Percentiles rank a stretch among this genome's conserved stretches.
These are phyloP conservation scores for Orbicella faveolata DNA, from an alignment of 64 coral and sea anemone genomes.

Conservation along the genomic window DNA sequence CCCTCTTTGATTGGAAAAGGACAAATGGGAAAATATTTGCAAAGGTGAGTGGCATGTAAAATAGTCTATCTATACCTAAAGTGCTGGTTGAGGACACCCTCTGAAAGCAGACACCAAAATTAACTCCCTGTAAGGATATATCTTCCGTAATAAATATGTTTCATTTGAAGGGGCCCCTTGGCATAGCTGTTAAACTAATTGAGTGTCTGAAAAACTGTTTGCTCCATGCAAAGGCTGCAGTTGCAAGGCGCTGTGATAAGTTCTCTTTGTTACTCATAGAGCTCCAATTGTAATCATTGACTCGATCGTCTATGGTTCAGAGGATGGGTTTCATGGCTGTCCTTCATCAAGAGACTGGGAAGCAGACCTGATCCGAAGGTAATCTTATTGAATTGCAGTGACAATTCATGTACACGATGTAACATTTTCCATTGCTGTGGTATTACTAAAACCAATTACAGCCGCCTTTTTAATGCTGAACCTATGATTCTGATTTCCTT, in stretches of 20 bases:
- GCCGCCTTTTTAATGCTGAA: neutral
- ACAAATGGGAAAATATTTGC: neutral
- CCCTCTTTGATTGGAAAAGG: neutral
- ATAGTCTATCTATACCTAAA: neutral
- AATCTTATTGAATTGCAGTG: neutral
- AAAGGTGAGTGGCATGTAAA: neutral
- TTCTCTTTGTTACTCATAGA: neutral
- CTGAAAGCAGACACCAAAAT: neutral
- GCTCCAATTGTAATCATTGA: neutral
- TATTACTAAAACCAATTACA: neutral
- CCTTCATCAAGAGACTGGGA: conserved; percentile 1
- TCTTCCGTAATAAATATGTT: neutral
- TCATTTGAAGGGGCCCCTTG: neutral
- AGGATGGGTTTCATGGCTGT: neutral
- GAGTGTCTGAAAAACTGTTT: neutral
- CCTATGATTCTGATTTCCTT: neutral
- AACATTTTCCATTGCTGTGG: neutral
- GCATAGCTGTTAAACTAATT: neutral
- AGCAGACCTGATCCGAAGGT: conserved; percentile 17
- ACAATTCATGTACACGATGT: neutral
- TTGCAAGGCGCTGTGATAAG: neutral
- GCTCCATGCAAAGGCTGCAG: neutral
- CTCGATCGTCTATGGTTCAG: neutral
- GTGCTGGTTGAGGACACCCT: neutral
- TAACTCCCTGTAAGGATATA: neutral